A percentile compares a stretch with the other conserved stretches of the same genome.
These are phyloP conservation scores for Enteromius paludinosus DNA, from an alignment of 2,797 vertebrate species.

Conservation along the genomic window DNA sequence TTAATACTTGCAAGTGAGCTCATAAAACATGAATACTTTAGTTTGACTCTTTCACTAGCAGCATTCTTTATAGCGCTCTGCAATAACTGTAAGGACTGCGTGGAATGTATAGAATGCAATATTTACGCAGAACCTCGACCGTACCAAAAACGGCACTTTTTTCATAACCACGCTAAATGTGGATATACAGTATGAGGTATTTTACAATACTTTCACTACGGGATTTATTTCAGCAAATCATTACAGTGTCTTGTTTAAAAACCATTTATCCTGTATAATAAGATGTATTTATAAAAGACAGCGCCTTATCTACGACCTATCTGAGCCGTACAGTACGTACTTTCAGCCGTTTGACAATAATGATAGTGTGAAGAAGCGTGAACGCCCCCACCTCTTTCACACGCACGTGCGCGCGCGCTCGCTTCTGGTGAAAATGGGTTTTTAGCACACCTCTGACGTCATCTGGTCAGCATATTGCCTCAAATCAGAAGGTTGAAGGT, in stretches of 20 bases:
- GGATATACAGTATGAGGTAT: background rate
- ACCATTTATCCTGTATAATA: background rate
- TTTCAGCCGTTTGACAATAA: background rate
- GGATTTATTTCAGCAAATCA: background rate
- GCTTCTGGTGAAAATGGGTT: slow-evolving; percentile 70
- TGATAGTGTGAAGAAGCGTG: slow-evolving; percentile 18
- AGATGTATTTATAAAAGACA: background rate
- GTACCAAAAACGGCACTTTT: background rate
- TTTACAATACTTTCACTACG: background rate
- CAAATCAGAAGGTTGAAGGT: slow-evolving; percentile 40
- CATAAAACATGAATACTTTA: background rate
- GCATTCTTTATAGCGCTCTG: background rate
- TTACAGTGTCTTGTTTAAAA: background rate
- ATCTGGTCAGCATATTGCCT: slow-evolving; percentile 56
- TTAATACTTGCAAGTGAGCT: background rate
- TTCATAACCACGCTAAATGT: background rate
- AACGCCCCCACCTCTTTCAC: background rate
- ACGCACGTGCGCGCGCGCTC: background rate
- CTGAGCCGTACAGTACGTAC: background rate
- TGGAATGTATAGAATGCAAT: background rate
- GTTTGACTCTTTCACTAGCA: background rate
- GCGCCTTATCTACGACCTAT: background rate
- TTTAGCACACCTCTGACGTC: slow-evolving; percentile 71
- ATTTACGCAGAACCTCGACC: background rate
- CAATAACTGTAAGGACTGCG: background rate